These are phyloP conservation scores for Psittacula cyanocephala DNA, from an alignment of 2,113 vertebrate species.

Conservation along the genomic window DNA sequence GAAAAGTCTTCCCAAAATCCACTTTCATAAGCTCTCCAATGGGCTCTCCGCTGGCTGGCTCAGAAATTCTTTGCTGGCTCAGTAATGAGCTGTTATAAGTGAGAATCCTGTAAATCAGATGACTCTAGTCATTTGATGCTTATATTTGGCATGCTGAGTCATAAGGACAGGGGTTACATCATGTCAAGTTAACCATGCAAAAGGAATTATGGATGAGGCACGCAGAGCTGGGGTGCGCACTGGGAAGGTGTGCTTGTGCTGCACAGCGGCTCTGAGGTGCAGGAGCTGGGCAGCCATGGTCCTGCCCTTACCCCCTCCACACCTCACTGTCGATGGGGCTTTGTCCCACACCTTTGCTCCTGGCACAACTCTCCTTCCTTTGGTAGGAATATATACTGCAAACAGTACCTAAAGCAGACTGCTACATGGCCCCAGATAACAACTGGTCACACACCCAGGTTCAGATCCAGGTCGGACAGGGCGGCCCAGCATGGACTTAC, in stretches of 20 bases:
- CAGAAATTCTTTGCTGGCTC: conserved; percentile 1
- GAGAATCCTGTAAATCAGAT: conserved; percentile 69
- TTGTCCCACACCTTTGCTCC: neutral
- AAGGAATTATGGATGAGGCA: neutral
- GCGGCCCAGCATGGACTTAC: neutral
- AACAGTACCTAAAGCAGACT: neutral
- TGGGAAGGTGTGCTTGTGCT: neutral
- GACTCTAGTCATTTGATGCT: conserved; percentile 69
- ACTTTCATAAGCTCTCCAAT: neutral
- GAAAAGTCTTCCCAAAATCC: neutral
- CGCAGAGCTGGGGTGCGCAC: neutral
- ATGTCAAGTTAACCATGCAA: conserved; percentile 37
- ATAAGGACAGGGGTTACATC: conserved; percentile 50
- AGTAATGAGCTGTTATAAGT: conserved; percentile 36
- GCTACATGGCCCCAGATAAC: neutral
- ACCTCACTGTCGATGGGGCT: accelerated
- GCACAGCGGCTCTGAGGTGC: neutral
- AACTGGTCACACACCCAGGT: neutral
- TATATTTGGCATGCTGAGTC: conserved; percentile 51
- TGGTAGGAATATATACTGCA: neutral
- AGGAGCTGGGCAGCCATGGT: neutral
- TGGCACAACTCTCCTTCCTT: neutral
- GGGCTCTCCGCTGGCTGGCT: neutral
- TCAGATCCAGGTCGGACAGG: neutral
- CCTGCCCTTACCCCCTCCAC: neutral